Conservation (phyloP, 2,797 vertebrate genomes). For the Epinephelus coioides region DNA sequence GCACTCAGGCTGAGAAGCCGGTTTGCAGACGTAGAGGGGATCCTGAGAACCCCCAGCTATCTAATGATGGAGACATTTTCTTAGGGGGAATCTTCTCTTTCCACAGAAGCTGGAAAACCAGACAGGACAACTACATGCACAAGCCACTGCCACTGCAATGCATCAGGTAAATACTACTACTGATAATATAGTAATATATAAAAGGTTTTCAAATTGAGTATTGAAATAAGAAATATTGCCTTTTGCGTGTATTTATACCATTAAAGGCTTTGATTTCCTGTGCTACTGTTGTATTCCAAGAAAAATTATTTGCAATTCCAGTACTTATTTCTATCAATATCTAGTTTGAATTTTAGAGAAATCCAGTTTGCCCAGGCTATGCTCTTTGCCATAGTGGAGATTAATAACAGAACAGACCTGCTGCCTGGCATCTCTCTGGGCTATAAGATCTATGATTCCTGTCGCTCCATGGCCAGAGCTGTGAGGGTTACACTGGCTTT, state of each 20-base stretch:
- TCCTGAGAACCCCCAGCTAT: slow-evolving; percentile 72
- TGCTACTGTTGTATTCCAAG: not conserved
- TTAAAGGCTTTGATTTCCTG: not conserved
- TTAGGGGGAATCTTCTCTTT: slow-evolving; percentile 82
- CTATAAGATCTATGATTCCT: slow-evolving; percentile 76
- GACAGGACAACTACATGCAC: slow-evolving; percentile 58
- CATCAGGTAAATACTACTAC: slow-evolving; percentile 65
- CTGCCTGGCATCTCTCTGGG: slow-evolving; percentile 77
- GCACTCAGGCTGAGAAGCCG: slow-evolving; percentile 57
- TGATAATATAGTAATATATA: no score
- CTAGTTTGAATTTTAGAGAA: slow-evolving; percentile 76
- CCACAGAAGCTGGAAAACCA: slow-evolving; percentile 76
- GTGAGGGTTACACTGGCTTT: slow-evolving; percentile 71
- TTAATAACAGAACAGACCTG: slow-evolving; percentile 78
- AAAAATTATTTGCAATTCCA: not conserved
- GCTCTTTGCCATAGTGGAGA: slow-evolving; percentile 81
- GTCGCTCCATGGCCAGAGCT: slow-evolving; percentile 66
- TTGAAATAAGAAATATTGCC: not conserved
- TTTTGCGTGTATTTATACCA: not conserved
- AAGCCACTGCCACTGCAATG: slow-evolving; percentile 72
- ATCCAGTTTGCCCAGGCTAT: slow-evolving; percentile 79
- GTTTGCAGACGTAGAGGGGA: slow-evolving; percentile 68
- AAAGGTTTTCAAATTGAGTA: not conserved
- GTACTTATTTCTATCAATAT: not conserved
- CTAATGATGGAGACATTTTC: slow-evolving; percentile 77